phyloP scores from a whole-genome alignment of 2,113 vertebrate species.

The Uropsilus gracilis region DNA sequence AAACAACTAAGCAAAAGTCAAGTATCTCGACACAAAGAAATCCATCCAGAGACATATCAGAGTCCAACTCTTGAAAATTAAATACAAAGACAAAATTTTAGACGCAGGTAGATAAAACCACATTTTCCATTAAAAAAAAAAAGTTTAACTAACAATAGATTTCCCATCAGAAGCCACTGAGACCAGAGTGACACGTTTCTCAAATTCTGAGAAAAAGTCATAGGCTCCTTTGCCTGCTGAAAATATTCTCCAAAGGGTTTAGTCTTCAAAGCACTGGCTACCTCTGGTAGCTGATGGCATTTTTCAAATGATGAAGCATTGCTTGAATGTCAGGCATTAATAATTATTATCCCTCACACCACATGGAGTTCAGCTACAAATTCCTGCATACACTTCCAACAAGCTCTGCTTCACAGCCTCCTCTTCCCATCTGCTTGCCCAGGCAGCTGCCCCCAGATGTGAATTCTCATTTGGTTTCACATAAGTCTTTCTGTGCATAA shows the following conservation, averaged over 20 bases:
- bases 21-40: not conserved
- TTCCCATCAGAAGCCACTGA: not conserved
- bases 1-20: not conserved
- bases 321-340: constrained; percentile 5
- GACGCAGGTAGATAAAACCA: not conserved
- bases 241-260: not conserved
- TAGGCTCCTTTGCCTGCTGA: not conserved
- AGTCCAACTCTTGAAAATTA: not conserved
- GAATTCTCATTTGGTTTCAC: not conserved
- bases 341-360: constrained; percentile 48
- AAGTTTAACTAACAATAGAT: not conserved
- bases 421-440: not conserved
- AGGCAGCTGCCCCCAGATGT: not conserved
- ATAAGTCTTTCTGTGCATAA: not conserved
- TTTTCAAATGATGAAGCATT: constrained; percentile 51
- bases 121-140: not conserved
- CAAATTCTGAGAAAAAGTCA: not conserved
- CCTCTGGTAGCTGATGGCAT: constrained; percentile 14
- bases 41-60: not conserved
- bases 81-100: not conserved
- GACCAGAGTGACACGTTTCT: not conserved
- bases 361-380: not conserved
- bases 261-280: not conserved
- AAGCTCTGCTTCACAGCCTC: accelerated
- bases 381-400: not conserved